Base-by-base conservation (phyloP, 1,140 invertebrate genomes). In the Zaprionus vittiger region DNA sequence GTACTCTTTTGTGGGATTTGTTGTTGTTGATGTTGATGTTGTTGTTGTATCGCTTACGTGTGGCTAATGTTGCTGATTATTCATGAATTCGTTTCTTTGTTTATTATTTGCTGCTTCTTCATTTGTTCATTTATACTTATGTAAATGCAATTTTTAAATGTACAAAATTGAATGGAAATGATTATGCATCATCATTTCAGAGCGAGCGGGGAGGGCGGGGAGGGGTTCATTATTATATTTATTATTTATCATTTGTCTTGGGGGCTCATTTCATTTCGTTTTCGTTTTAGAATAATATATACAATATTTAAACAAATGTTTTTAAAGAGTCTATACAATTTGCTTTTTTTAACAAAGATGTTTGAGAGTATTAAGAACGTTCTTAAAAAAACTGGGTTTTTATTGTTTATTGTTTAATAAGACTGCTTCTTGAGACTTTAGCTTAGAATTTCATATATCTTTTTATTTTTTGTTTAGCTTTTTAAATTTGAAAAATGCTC, bases 101-200 rank as follows among this genome's bases (percentile, higher is more conserved):
- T 77, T 57, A 20, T 56, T 73, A 52, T 26, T 64, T 68, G 38
- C 52, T 67, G 15, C 41, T 61, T 72, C 41, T 26, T 52, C 44
- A 62, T 49, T 44, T 76, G 55, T 68, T 66, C 60, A 61, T 70
- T 66, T 63, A 61, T 70, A 72, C 57, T 72, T 76, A 79, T 74
- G 69, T 84, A 84, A 84, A 84, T 84, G 81, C 81, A 84, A 69
- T 84, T 84, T 83, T 80, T 78, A 70, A 86, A 82, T 87, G 83
- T 86, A 87, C 77, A 83, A 87, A 81, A 83, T 83, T 55, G 80
- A 83, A 73, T 72, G 52, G 64, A 85, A 81, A 85, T 84, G 70
- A 81, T 84, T 70, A 74, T 70, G 71, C 54, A 70, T 47, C 71
- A 76, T 56, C 54, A 73, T 73, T 59, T 59, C 64, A 41, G 11